Evolutionary conservation across 1,140 invertebrate genomes (phyloP).

Genomic region (Subanguina moxae): DNA sequence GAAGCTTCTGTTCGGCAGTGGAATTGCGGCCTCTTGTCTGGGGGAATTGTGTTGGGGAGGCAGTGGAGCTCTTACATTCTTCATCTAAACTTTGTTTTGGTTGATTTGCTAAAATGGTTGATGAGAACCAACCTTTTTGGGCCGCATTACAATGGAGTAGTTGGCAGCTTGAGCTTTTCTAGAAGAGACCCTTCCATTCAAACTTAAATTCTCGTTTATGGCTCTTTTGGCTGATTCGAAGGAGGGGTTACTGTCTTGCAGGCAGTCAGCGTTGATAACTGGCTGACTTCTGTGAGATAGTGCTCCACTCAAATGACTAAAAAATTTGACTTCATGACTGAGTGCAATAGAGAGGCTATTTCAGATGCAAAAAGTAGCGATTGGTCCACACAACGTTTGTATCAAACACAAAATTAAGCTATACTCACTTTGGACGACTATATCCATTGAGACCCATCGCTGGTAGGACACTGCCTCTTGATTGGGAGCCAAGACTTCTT

Average conservation of each 20-base stretch:
- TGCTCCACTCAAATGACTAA: not conserved
- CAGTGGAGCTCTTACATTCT: constrained; percentile 15
- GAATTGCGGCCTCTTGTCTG: not conserved
- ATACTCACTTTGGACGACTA: constrained; percentile 3
- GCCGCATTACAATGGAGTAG: constrained; percentile 18
- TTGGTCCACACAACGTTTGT: too few relatives aligned
- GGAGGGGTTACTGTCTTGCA: not conserved
- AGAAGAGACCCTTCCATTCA: not conserved
- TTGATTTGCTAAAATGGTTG: not conserved
- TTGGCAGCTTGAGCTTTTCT: constrained; percentile 15
- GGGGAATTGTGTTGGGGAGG: constrained; percentile 2
- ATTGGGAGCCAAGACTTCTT: too few relatives aligned
- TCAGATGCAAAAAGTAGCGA: too few relatives aligned
- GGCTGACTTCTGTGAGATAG: not conserved
- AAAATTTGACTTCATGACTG: too few relatives aligned
- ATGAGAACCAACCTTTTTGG: constrained; percentile 13
- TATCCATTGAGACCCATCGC: constrained; percentile 28
- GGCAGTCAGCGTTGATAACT: not conserved
- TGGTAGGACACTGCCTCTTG: constrained; percentile 3
- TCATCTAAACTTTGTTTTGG: not conserved
- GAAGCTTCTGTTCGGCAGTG: not conserved
- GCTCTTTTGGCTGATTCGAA: not conserved
- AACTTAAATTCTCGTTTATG: not conserved
- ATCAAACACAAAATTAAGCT: not conserved
- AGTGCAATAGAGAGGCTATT: too few relatives aligned